A percentile compares a stretch with the other conserved stretches of the same genome.
Conservation (phyloP, 1,140 invertebrate genomes). For the Drosophila funebris region DNA sequence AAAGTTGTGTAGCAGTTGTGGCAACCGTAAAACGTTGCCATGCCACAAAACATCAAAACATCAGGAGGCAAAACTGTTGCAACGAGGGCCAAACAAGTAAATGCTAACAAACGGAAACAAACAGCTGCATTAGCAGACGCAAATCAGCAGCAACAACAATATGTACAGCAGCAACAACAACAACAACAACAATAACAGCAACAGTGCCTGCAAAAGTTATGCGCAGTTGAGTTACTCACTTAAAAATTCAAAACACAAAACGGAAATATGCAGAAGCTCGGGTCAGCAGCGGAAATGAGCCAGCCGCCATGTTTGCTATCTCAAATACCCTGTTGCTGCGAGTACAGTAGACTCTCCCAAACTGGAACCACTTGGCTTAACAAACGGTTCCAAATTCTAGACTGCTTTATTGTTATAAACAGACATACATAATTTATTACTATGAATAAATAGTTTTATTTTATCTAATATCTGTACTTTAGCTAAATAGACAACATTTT, state of each 20-base stretch:
- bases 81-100: constrained; percentile 55
- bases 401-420: too few species aligned
- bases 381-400: too few species aligned
- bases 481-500: too few species aligned
- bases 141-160: constrained; percentile 69
- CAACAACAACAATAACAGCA: constrained; percentile 34
- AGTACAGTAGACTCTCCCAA: neutral
- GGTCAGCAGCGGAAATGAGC: constrained; percentile 65
- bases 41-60: constrained; percentile 29
- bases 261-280: constrained; percentile 78
- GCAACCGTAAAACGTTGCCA: constrained; percentile 38
- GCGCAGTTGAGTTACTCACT: constrained; percentile 61
- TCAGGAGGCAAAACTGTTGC: constrained; percentile 29
- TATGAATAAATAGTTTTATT: too few species aligned
- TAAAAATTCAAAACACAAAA: constrained; percentile 77
- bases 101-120: constrained; percentile 77
- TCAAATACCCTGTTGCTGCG: constrained; percentile 24
- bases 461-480: too few species aligned
- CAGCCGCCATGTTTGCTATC: constrained; percentile 56
- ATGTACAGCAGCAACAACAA: constrained; percentile 22
- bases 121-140: constrained; percentile 77
- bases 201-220: constrained; percentile 57
- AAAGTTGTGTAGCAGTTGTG: constrained; percentile 32
- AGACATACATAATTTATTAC: too few species aligned
- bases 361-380: too few species aligned